Evolutionary conservation across 2,888 invertebrate species (phyloP).

Genomic region (Lycaena phlaeas): DNA sequence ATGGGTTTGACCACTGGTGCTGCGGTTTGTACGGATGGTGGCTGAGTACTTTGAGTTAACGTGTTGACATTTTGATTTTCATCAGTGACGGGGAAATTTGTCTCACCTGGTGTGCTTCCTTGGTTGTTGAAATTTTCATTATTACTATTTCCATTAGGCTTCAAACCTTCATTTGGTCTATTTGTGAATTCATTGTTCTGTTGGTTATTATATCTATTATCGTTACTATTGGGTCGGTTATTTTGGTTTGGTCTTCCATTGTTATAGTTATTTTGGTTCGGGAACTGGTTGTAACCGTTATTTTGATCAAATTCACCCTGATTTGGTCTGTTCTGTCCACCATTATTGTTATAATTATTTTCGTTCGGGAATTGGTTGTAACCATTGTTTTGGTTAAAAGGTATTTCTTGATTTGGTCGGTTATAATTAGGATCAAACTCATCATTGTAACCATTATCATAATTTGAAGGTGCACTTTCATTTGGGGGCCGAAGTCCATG

Average conservation of each 20-base stretch:
- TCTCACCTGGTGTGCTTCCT: no score
- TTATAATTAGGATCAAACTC: constrained; percentile 8
- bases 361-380: not conserved
- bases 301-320: constrained; percentile 9
- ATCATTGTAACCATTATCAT: constrained; percentile 9
- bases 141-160: constrained; percentile 7
- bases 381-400: constrained; percentile 12
- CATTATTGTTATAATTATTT: constrained; percentile 10
- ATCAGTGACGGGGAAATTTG: not conserved
- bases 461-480: not conserved
- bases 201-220: not conserved
- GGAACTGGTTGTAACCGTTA: constrained; percentile 6
- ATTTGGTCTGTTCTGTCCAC: constrained; percentile 13
- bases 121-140: constrained; percentile 10
- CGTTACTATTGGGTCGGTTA: not conserved
- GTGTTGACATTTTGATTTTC: not conserved
- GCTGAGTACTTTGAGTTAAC: constrained; percentile 8
- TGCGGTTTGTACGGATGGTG: constrained; percentile 13
- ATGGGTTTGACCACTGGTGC: constrained; percentile 10
- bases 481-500: not conserved
- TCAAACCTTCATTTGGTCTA: no score
- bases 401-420: constrained; percentile 17
- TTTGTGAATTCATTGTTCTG: no score
- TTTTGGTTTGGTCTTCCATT: no score
- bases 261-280: not conserved